Evolutionary conservation across 2,113 vertebrate genomes (phyloP).

Genomic region (Montifringilla adamsi): DNA sequence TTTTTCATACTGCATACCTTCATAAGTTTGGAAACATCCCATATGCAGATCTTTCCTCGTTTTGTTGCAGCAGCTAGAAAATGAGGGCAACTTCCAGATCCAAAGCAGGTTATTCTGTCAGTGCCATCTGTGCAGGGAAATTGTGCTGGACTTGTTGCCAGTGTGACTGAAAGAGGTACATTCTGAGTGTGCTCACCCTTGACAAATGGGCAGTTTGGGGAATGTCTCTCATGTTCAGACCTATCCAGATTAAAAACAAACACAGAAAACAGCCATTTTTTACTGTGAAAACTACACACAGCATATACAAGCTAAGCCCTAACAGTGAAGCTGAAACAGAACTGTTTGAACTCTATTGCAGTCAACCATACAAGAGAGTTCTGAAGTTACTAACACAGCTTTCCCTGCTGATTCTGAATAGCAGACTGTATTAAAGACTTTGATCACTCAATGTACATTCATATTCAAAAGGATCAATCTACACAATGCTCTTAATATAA

Average conservation of each 20-base stretch:
- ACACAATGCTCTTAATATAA: not conserved
- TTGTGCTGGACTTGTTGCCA: slow-evolving; percentile 96
- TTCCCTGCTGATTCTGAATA: not conserved
- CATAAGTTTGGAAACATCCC: slow-evolving; percentile 99
- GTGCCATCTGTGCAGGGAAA: slow-evolving; percentile 90
- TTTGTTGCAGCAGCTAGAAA: slow-evolving; percentile 96
- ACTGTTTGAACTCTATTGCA: not conserved
- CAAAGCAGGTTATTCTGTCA: slow-evolving; percentile 95
- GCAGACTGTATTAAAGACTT: not conserved
- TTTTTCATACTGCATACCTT: slow-evolving; percentile 77
- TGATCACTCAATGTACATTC: not conserved
- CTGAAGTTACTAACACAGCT: not conserved
- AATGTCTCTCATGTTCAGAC: slow-evolving; percentile 99
- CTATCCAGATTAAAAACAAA: slow-evolving; percentile 70
- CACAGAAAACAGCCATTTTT: not conserved
- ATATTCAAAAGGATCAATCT: not conserved
- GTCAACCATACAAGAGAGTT: not conserved
- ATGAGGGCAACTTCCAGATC: slow-evolving; percentile 96
- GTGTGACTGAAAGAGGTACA: slow-evolving; percentile 94
- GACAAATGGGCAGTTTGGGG: slow-evolving; percentile 97
- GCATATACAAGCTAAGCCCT: not conserved
- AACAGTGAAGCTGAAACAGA: not conserved
- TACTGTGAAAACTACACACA: not conserved
- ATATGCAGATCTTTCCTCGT: slow-evolving; percentile 96
- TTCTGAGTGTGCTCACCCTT: slow-evolving; percentile 99